These are phyloP conservation scores for Acrobasis repandana DNA, from an alignment of 2,888 invertebrate species.

Conservation along the genomic window DNA sequence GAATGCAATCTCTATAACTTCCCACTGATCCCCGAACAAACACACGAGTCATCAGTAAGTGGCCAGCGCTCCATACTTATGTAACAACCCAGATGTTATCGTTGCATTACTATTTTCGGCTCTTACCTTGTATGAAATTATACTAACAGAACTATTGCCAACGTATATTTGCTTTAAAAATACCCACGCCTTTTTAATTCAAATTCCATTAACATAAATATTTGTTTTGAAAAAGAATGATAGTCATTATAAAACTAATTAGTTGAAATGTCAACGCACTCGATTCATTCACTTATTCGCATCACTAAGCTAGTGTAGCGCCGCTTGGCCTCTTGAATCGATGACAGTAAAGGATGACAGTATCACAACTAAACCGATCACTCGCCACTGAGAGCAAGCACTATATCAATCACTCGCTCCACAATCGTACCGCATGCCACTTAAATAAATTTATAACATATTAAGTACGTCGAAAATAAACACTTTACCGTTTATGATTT, in stretches of 20 bases:
- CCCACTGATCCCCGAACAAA: slow-evolving; percentile 12
- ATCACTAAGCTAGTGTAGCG: slow-evolving; percentile 40
- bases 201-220: slow-evolving; percentile 18
- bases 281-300: slow-evolving; percentile 44
- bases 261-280: slow-evolving; percentile 54
- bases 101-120: slow-evolving; percentile 11
- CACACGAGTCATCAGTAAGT: slow-evolving; percentile 17
- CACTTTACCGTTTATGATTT: slow-evolving; percentile 81
- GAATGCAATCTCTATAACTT: slow-evolving; percentile 13
- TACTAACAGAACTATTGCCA: slow-evolving; percentile 5
- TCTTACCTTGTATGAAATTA: slow-evolving; percentile 14
- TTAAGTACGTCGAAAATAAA: slow-evolving; percentile 82
- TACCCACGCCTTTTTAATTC: neutral
- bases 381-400: slow-evolving; percentile 64
- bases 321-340: slow-evolving; percentile 28
- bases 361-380: slow-evolving; percentile 67
- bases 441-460: slow-evolving; percentile 83
- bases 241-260: slow-evolving; percentile 52
- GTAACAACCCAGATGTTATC: slow-evolving; percentile 16
- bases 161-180: slow-evolving; percentile 5
- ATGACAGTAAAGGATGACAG: slow-evolving; percentile 58
- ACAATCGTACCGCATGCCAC: slow-evolving; percentile 78
- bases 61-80: slow-evolving; percentile 14
- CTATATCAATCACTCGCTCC: slow-evolving; percentile 77
- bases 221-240: slow-evolving; percentile 37